Evolutionary conservation across 2,113 vertebrate genomes (phyloP), one percentile per base, ranked within the genome.

Genomic region (Myrmecophaga tridactyla): DNA sequence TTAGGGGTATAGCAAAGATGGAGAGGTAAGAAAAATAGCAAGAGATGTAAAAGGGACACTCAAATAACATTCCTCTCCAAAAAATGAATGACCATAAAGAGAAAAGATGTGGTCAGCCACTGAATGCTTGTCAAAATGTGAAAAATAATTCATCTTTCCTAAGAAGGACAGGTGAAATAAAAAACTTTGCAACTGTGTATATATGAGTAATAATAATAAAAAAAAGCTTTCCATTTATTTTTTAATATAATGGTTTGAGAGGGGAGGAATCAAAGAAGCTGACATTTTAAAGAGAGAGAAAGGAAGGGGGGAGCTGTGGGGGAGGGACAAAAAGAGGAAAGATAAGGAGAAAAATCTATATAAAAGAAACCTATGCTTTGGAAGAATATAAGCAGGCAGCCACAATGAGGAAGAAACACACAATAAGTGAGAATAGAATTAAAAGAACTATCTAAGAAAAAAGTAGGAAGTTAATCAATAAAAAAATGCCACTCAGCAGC

Each of bases 291-390:
- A 20, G 14, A 27, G 12, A 9, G 4, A 80, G 13, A 31, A 15
- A 70, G 29, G 11, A 4, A 31, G 20, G n/a, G n/a, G n/a, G n/a
- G n/a, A n/a, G n/a, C n/a, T n/a, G n/a, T n/a, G n/a, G n/a, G n/a
- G 1, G 29, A 87, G 4, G 7, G 94, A 25, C n/a, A 36, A 20
- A 72, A 70, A 39, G 21, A 77, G 4, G 7, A 65, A 92, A 34
- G 7, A 46, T 29, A 62, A 53, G 51, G 36, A 70, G 15, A 83
- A 89, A 60, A 81, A 43, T 39, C 17, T 36, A 62, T 25, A 65
- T 36, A 85, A 85, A 89, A 86, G 72, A 51, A 86, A 86, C 9
- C 12, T 75, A 53, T 56, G 17, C 27, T 95, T 95, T 75, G n/a
- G 48, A 76, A 84, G 25, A 51, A 77, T 46, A 39, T 31, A 36